Evolutionary conservation across 2,797 vertebrate genomes (phyloP).

Genomic region (Rhynchonycteris naso): DNA sequence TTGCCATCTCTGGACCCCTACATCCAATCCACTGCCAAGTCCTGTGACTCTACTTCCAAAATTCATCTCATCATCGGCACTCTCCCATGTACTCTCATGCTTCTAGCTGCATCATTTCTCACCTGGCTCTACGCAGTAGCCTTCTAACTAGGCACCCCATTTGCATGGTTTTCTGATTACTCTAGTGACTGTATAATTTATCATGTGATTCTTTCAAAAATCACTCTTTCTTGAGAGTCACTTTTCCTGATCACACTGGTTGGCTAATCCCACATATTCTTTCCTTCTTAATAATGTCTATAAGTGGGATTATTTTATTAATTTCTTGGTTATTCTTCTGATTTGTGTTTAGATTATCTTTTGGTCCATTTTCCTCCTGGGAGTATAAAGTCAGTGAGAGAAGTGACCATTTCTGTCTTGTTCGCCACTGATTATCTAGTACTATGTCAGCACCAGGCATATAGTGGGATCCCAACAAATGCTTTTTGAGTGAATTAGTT

Average conservation of each 20-base stretch:
- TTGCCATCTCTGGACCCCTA: background rate
- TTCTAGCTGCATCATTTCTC: background rate
- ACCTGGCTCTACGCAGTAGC: background rate
- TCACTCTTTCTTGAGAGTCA: background rate
- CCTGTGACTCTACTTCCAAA: background rate
- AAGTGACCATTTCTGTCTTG: background rate
- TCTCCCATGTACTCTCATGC: background rate
- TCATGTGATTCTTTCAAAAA: background rate
- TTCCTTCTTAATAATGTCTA: background rate
- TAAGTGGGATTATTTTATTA: background rate
- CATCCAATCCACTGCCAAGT: background rate
- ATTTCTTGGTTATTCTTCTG: background rate
- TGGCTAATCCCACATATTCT: background rate
- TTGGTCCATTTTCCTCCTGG: too few relatives aligned
- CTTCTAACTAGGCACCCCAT: background rate
- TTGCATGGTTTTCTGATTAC: background rate
- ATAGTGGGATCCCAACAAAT: background rate
- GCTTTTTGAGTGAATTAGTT: background rate
- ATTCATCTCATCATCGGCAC: background rate
- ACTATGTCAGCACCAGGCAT: background rate
- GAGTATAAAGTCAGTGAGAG: background rate
- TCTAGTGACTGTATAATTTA: background rate
- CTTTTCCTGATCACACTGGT: background rate
- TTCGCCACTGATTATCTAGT: background rate
- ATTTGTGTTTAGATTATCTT: background rate